Conservation (phyloP, 2,888 invertebrate genomes). For the Eristalis arbustorum region DNA sequence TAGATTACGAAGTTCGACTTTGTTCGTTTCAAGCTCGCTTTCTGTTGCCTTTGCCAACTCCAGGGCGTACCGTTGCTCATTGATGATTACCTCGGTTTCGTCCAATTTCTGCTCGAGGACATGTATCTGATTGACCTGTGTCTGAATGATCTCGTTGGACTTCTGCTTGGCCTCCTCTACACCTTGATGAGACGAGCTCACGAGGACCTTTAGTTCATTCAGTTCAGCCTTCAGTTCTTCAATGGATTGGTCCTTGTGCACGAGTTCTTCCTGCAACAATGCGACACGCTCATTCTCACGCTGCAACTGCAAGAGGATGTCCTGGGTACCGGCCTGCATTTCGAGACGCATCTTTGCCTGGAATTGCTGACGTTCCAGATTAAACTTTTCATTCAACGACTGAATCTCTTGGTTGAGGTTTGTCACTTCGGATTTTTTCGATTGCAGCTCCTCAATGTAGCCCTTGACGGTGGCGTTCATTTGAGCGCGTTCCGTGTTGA, state of each 20-base stretch:
- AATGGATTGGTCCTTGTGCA: conserved; percentile 69
- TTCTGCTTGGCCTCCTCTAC: conserved; percentile 76
- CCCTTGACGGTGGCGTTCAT: conserved; percentile 76
- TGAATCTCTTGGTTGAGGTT: conserved; percentile 77
- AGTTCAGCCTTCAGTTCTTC: conserved; percentile 72
- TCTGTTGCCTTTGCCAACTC: conserved; percentile 77
- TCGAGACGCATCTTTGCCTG: conserved; percentile 77
- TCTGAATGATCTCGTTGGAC: conserved; percentile 75
- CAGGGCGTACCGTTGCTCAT: conserved; percentile 77
- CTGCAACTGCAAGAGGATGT: conserved; percentile 77
- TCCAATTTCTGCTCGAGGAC: conserved; percentile 77
- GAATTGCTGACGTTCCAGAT: conserved; percentile 78
- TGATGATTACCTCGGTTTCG: conserved; percentile 77
- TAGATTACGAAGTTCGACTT: conserved; percentile 78
- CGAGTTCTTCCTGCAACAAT: conserved; percentile 76
- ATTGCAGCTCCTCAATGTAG: conserved; percentile 76
- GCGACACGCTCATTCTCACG: conserved; percentile 71
- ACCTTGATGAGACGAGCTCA: conserved; percentile 75
- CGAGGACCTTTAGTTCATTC: conserved; percentile 76
- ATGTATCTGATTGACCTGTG: conserved; percentile 76
- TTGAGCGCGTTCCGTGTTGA: conserved; percentile 78
- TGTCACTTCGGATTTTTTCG: conserved; percentile 76
- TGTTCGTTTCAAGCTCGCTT: conserved; percentile 76
- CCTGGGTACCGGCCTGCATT: conserved; percentile 78
- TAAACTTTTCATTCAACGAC: conserved; percentile 76